Evolutionary conservation across 2,888 invertebrate species (phyloP).

Genomic region (Pheosia tremula): DNA sequence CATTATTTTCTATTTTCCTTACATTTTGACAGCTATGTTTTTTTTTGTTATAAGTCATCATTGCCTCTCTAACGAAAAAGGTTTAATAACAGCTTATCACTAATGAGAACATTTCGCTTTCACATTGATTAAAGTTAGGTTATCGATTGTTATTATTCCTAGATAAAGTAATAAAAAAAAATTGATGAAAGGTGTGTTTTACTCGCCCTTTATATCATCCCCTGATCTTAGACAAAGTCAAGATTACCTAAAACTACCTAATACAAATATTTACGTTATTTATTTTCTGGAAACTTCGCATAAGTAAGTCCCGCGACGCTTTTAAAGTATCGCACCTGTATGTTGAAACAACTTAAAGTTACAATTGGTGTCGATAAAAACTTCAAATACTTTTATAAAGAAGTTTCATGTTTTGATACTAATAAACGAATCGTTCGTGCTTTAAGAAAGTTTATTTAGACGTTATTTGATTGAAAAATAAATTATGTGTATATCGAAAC

Average conservation of each 20-base stretch:
- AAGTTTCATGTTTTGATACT: slow-evolving; percentile 9
- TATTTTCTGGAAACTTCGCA: neutral
- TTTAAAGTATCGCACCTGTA: slow-evolving; percentile 3
- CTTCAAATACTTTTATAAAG: slow-evolving; percentile 1
- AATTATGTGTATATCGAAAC: no score
- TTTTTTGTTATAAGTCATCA: no score
- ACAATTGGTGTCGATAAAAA: slow-evolving; percentile 4
- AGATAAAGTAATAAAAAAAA: no score
- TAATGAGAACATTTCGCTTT: no score
- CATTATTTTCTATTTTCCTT: no score
- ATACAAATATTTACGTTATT: neutral
- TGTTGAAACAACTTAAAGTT: slow-evolving; percentile 10
- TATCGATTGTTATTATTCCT: no score
- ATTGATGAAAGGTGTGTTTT: no score
- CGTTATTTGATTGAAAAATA: neutral
- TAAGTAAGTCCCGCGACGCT: neutral
- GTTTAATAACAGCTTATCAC: no score
- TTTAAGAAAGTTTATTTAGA: neutral
- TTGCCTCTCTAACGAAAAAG: no score
- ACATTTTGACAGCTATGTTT: no score
- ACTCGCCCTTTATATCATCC: no score
- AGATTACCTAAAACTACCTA: slow-evolving; percentile 1
- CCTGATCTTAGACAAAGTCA: neutral
- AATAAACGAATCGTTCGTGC: slow-evolving; percentile 1
- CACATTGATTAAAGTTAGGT: no score